Percentiles rank a stretch among this genome's conserved stretches.
These are phyloP conservation scores for Scalopus aquaticus DNA, from an alignment of 2,113 vertebrate species.

Conservation along the genomic window DNA sequence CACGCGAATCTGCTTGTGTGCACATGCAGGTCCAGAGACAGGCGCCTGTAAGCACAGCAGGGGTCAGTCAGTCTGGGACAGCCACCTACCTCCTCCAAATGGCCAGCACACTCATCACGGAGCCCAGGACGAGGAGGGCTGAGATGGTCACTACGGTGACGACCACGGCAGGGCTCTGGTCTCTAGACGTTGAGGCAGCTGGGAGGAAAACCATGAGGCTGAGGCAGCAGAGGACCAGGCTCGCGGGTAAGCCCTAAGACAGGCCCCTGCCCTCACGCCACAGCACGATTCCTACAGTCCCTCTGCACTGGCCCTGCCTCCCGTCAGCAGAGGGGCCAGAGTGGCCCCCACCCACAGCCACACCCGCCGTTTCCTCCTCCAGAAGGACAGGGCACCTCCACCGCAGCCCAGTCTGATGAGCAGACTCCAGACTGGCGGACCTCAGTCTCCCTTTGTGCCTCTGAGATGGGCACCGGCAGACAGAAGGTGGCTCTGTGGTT, in stretches of 20 bases:
- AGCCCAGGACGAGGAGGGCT: slow-evolving; percentile 76
- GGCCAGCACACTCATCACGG: slow-evolving; percentile 73
- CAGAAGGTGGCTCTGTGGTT: not conserved
- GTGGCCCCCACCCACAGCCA: not conserved
- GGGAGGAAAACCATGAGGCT: not conserved
- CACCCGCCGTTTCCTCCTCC: not conserved
- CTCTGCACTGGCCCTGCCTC: not conserved
- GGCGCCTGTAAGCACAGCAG: not conserved
- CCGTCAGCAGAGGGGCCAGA: not conserved
- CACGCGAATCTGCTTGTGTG: not conserved
- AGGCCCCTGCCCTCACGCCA: not conserved
- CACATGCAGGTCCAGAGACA: not conserved
- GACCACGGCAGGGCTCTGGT: slow-evolving; percentile 61
- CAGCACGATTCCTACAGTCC: not conserved
- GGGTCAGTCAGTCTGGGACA: not conserved
- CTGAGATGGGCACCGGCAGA: not conserved
- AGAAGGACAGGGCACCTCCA: not conserved
- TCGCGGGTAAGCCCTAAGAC: not conserved
- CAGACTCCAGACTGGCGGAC: not conserved
- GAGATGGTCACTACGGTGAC: slow-evolving; percentile 74
- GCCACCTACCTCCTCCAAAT: slow-evolving; percentile 78
- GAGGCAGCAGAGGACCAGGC: not conserved
- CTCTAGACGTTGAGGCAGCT: slow-evolving; percentile 62
- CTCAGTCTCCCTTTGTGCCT: not conserved
- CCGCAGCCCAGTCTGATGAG: not conserved